A percentile compares a stretch with the other conserved stretches of the same genome.
Evolutionary conservation across 2,113 vertebrate genomes (phyloP).

Genomic region (Oceanites oceanicus): DNA sequence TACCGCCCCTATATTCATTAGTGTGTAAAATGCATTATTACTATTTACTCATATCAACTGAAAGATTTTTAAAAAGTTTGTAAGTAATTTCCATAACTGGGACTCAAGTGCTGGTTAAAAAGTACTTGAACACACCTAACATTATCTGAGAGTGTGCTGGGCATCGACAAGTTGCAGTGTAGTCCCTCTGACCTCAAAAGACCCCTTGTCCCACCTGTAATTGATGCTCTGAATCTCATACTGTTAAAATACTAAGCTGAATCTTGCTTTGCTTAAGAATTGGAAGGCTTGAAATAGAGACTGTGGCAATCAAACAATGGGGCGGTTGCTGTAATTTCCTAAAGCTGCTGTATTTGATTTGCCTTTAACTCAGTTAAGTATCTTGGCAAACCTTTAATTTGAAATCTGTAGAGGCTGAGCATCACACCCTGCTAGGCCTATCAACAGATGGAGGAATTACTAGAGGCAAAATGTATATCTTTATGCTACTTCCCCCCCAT

Average conservation of each 20-base stretch:
- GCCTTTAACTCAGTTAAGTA: slow-evolving; percentile 33
- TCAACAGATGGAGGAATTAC: slow-evolving; percentile 49
- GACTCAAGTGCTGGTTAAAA: neutral
- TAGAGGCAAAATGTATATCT: slow-evolving; percentile 40
- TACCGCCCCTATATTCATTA: neutral
- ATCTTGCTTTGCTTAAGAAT: neutral
- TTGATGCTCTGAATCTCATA: neutral
- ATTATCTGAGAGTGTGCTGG: neutral
- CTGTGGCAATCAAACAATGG: neutral
- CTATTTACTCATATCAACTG: neutral
- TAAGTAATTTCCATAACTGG: neutral
- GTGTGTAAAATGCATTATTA: neutral
- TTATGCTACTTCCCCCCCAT: neutral
- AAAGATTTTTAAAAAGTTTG: neutral
- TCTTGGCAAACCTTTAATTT: slow-evolving; percentile 34
- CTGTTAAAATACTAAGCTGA: neutral
- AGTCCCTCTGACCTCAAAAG: neutral
- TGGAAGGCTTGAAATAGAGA: neutral
- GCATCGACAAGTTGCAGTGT: neutral
- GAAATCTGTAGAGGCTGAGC: slow-evolving; percentile 37
- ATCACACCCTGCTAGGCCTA: slow-evolving; percentile 33
- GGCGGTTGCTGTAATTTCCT: neutral
- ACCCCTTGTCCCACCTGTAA: neutral
- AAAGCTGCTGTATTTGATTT: slow-evolving; percentile 27
- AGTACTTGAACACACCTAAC: neutral